Conservation (phyloP, 2,888 invertebrate genomes). For the Odontothrips loti region DNA sequence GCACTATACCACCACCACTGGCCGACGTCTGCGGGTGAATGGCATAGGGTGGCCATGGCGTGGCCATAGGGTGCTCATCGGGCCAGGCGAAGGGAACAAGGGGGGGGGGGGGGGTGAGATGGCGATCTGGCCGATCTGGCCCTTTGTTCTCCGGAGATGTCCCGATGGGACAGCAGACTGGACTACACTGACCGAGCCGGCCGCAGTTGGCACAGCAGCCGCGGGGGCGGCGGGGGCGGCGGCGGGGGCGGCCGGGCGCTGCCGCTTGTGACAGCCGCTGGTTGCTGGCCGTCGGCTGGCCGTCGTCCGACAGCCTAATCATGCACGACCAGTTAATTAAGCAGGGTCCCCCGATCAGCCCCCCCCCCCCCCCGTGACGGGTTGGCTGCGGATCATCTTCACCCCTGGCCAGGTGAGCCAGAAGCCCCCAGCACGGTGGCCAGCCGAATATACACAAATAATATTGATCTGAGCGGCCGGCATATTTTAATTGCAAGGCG, state of each 20-base stretch:
- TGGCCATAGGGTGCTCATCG: no score
- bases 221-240: not conserved
- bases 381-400: no score
- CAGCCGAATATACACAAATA: not conserved
- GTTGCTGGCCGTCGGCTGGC: no score
- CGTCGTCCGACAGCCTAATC: not conserved
- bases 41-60: not conserved
- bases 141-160: not conserved
- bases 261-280: not conserved
- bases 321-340: not conserved
- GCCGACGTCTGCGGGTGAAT: not conserved
- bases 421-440: no score
- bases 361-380: no score
- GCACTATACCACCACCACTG: not conserved
- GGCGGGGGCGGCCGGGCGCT: not conserved
- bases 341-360: not conserved
- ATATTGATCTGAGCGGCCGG: constrained; percentile 11
- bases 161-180: not conserved
- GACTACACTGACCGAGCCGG: not conserved
- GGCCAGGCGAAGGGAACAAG: no score
- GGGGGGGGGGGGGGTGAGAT: no score
- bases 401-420: no score
- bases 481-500: no score
- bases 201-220: not conserved
- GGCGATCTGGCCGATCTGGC: no score